Evolutionary conservation across 2,113 vertebrate species (phyloP), one percentile per base, ranked within the genome.

Genomic region (Leuciscus idus): DNA sequence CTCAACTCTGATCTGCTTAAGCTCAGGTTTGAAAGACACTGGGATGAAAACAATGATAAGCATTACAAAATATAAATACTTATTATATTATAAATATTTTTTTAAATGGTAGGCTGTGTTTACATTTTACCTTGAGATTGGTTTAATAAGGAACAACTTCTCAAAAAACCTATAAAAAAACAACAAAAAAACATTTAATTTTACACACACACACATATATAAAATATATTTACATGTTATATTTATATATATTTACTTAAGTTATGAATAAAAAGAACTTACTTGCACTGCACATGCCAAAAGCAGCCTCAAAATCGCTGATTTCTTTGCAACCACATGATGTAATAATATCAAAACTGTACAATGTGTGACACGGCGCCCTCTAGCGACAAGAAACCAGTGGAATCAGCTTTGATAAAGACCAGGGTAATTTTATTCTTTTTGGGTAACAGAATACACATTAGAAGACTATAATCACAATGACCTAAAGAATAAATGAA

Each of bases 391-490:
- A 28, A 55, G 6, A 12, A 10, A 66, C 12, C 19, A 43, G 1
- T n/a, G 10, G 21, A 19, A 64, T 3, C 36, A 28, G 23, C 23
- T 23, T 75, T 33, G 55, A 85, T 76, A 86, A 78, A 83, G 52
- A 28, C 13, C 17, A 33, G 74, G 36, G 21, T 72, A 39, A 75
- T 57, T 89, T 89, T 89, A 89, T 89, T 89, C 0, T 66, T 86
- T 74, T 81, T n/a, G 72, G 46, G 33, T 61, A 89, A 87, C 78
- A 85, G 64, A 74, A 88, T 90, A 88, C 81, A 90, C 52, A 87
- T 77, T 79, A 81, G 91, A 91, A 13, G 4, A 52, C 86, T 68
- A 85, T 87, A 89, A 91, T 95, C 95, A 96, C 64, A 90, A 92
- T 64, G 83, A 85, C 73, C 90, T 80, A 76, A 90, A 52, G 61